phyloP scores from a whole-genome alignment of 2,888 invertebrate species.

The Leucania comma region DNA sequence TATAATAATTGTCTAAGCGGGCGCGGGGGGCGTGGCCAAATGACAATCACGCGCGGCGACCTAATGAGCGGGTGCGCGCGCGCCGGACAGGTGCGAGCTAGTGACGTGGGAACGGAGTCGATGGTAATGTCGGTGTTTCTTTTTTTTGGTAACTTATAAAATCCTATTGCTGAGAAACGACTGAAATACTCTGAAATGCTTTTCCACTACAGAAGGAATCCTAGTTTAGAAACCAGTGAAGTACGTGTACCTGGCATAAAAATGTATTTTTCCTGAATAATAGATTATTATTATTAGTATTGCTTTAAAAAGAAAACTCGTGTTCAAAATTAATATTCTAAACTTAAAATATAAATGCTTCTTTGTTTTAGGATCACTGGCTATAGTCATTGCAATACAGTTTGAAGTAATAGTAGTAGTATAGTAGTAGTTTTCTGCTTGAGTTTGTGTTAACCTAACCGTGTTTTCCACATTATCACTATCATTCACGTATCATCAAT shows the following conservation, averaged over 20 bases:
- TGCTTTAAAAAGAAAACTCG: neutral
- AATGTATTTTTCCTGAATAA: too few species aligned
- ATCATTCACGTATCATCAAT: too few species aligned
- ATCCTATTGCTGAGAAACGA: too few species aligned
- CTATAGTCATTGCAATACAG: too few species aligned
- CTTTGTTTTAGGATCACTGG: neutral
- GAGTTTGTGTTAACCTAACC: too few species aligned
- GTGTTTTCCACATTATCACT: neutral
- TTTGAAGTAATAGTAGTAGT: too few species aligned
- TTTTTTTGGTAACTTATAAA: neutral
- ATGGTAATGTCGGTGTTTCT: neutral
- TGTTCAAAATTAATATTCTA: neutral
- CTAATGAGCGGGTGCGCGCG: conserved; percentile 88
- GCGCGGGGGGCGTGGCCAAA: conserved; percentile 83
- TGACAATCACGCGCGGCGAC: conserved; percentile 89
- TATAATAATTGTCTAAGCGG: conserved; percentile 87
- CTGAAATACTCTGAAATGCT: too few species aligned
- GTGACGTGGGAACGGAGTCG: conserved; percentile 61
- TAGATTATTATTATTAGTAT: too few species aligned
- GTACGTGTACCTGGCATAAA: too few species aligned
- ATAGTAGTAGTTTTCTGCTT: too few species aligned
- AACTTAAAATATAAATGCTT: neutral
- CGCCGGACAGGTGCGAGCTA: conserved; percentile 79
- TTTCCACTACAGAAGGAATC: too few species aligned
- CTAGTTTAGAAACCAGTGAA: too few species aligned